Evolutionary conservation across 1,140 invertebrate genomes (phyloP), one percentile per base, ranked within the genome.

Genomic region (Chymomyza costata): DNA sequence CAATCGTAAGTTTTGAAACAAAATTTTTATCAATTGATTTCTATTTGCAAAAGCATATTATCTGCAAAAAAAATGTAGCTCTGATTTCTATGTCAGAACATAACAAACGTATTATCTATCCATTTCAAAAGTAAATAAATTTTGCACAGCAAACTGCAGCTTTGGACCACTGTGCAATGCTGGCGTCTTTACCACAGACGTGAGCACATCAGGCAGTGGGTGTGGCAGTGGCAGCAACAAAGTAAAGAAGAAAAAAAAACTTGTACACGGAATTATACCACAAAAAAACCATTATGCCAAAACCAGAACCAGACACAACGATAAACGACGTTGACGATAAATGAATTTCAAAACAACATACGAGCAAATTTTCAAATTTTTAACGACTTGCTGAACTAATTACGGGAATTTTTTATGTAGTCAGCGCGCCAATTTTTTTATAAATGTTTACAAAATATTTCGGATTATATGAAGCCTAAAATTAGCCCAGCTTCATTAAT

Each of bases 341-440:
- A 76, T 62, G 48, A 48, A 52, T 67, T 43, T 21, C 17, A 50
- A 68, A 64, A 45, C 63, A 55, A 48, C 45, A 51, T 46, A 48
- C 49, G 21, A 43, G 49, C 50, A 54, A 59, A 59, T 44, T 25
- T 25, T 31, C n/a, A n/a, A 40, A 40, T 38, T 63, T 58, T 76
- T 78, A 66, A 76, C 65, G 70, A 76, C 68, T 63, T 58, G 65
- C 50, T 32, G 50, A 78, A 63, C 61, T 70, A 78, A 76, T 70
- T 76, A 66, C 59, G 37, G 48, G 43, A 43, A 46, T 53, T 61
- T 45, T 49, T 35, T 46, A 57, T 25, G 7, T 3, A 21, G 32
- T 39, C 40, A 59, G 34, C 37, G 40, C 40, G 35, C 61, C 17
- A 46, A 63, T 49, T 58, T 38, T 30, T n/a, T n/a, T n/a, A n/a